A percentile compares a stretch with the other conserved stretches of the same genome.
Conservation (phyloP, 2,797 vertebrate genomes). For the Otolemur crassicaudatus region DNA sequence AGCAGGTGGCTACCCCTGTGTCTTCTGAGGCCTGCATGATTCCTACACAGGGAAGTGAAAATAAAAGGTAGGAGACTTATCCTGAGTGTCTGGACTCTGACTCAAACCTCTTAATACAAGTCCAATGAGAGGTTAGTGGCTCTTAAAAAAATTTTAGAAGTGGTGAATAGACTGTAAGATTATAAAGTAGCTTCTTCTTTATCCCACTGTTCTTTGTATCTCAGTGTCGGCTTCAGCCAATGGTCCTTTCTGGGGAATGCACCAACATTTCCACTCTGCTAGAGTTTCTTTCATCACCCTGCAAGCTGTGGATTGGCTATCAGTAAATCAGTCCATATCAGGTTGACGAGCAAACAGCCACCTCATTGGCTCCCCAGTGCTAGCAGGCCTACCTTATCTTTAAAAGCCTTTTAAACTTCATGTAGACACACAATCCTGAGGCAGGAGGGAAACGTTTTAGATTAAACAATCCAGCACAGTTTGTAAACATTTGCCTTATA, state of each 20-base stretch:
- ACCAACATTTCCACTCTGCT: constrained; percentile 32
- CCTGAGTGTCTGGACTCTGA: background rate
- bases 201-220: background rate
- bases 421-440: constrained; percentile 75
- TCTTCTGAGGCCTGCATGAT: background rate
- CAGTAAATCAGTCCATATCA: constrained; percentile 72
- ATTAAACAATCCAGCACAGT: constrained; percentile 77
- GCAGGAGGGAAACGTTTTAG: constrained; percentile 76
- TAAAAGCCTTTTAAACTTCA: constrained; percentile 77
- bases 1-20: background rate
- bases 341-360: constrained; percentile 49
- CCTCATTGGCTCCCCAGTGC: constrained; percentile 56
- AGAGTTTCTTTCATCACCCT: constrained; percentile 65
- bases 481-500: constrained; percentile 81
- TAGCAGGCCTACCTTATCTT: constrained; percentile 73
- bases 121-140: too few relatives aligned
- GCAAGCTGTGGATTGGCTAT: constrained; percentile 65
- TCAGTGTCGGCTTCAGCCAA: background rate
- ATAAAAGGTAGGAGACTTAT: background rate
- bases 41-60: background rate
- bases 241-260: constrained; percentile 30
- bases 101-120: background rate
- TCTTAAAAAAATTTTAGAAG: background rate
- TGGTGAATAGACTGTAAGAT: background rate
- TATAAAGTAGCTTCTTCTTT: background rate